phyloP scores from a whole-genome alignment of 2,888 invertebrate species.

The Synanthedon formicaeformis region DNA sequence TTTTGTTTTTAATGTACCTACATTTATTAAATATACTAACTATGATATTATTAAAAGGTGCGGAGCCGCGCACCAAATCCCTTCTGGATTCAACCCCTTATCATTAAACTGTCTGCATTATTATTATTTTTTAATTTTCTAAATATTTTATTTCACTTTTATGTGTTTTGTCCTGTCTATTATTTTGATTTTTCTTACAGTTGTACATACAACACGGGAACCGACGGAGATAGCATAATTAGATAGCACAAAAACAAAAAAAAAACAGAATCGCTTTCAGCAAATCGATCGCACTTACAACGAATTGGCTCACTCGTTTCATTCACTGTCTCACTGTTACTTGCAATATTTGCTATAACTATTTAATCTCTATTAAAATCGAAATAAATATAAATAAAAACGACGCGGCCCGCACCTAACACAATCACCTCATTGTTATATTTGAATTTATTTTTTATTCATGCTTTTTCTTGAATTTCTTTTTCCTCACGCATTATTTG shows the following conservation, averaged over 20 bases:
- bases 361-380: not conserved
- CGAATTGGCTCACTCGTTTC: conserved; percentile 8
- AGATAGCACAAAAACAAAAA: conserved; percentile 34
- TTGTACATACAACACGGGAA: conserved; percentile 25
- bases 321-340: conserved; percentile 2
- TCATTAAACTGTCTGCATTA: not conserved
- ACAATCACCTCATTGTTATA: conserved; percentile 31
- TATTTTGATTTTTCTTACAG: not conserved
- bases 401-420: conserved; percentile 51
- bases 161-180: not conserved
- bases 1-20: conserved; percentile 12
- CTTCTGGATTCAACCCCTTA: not conserved
- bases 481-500: conserved; percentile 38
- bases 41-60: conserved; percentile 19
- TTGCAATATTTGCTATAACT: conserved; percentile 7
- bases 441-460: conserved; percentile 30
- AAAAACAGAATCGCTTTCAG: conserved; percentile 26
- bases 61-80: conserved; percentile 30
- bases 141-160: not conserved
- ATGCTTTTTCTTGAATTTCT: conserved; percentile 42
- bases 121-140: not conserved
- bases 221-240: conserved; percentile 42
- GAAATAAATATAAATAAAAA: conserved; percentile 7
- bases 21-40: conserved; percentile 12
- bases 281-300: conserved; percentile 20